phyloP scores from a whole-genome alignment of 2,888 invertebrate genomes.

The Drosophila atripex region DNA sequence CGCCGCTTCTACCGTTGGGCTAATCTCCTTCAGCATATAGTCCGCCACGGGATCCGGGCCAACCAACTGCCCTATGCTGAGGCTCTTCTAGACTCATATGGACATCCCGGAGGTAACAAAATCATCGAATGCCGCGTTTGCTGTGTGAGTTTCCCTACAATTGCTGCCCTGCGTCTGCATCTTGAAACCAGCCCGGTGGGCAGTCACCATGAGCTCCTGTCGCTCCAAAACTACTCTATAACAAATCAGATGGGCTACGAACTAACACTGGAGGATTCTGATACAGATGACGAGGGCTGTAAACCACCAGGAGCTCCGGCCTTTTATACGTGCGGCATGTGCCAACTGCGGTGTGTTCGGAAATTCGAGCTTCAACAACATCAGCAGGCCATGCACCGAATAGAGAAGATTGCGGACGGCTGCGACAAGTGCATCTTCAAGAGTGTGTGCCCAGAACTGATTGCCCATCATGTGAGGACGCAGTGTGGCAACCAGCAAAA shows the following conservation, averaged over 20 bases:
- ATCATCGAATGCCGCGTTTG: constrained; percentile 77
- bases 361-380: constrained; percentile 81
- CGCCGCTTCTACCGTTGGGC: constrained; percentile 78
- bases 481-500: constrained; percentile 81
- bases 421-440: constrained; percentile 86
- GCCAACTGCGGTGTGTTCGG: constrained; percentile 75
- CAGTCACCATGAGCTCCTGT: constrained; percentile 55
- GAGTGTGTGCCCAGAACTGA: constrained; percentile 85
- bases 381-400: constrained; percentile 79
- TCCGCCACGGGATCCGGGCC: constrained; percentile 70
- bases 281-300: constrained; percentile 79
- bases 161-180: constrained; percentile 68
- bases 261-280: constrained; percentile 82
- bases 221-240: constrained; percentile 80
- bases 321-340: constrained; percentile 77
- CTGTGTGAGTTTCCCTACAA: constrained; percentile 61
- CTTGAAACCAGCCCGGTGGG: constrained; percentile 44
- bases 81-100: constrained; percentile 64
- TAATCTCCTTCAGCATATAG: constrained; percentile 78
- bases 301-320: constrained; percentile 42
- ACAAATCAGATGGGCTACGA: constrained; percentile 82
- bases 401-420: constrained; percentile 85
- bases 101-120: constrained; percentile 77
- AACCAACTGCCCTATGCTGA: constrained; percentile 70
- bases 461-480: constrained; percentile 85